Percentiles rank a stretch among this genome's conserved stretches.
Evolutionary conservation across 2,797 vertebrate species (phyloP).

Genomic region (Anguilla pacifica): DNA sequence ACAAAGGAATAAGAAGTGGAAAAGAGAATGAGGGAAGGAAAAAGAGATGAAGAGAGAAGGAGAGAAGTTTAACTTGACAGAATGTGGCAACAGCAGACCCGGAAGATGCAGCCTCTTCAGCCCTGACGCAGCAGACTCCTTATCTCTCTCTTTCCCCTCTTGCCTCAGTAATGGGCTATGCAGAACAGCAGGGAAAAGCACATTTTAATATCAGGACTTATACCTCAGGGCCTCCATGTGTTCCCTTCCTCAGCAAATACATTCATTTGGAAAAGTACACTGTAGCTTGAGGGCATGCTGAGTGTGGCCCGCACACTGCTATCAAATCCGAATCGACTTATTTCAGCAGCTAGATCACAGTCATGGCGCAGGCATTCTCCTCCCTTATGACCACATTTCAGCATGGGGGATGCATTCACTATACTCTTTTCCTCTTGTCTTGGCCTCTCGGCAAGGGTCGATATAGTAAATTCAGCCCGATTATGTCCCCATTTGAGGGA

Average conservation of each 20-base stretch:
- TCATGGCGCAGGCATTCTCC: neutral
- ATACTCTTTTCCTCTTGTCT: neutral
- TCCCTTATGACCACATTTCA: neutral
- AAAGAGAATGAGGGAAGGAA: neutral
- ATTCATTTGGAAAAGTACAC: slow-evolving; percentile 20
- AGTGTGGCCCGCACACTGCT: neutral
- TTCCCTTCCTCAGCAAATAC: neutral
- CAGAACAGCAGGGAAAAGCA: slow-evolving; percentile 15
- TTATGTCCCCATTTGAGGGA: neutral
- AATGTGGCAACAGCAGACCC: slow-evolving; percentile 2
- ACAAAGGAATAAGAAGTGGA: neutral
- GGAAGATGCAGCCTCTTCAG: neutral
- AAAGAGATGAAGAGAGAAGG: neutral
- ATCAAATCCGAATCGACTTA: slow-evolving; percentile 11
- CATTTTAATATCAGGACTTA: neutral
- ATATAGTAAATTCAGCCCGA: neutral
- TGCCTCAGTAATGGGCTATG: neutral
- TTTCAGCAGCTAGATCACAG: neutral
- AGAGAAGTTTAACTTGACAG: neutral
- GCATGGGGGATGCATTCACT: neutral
- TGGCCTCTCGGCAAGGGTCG: neutral
- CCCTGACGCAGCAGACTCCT: neutral
- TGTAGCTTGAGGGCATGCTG: neutral
- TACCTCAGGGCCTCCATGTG: slow-evolving; percentile 13
- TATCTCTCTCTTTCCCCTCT: neutral